Evolutionary conservation across 2,113 vertebrate genomes (phyloP).

Genomic region (Myrmecophaga tridactyla): DNA sequence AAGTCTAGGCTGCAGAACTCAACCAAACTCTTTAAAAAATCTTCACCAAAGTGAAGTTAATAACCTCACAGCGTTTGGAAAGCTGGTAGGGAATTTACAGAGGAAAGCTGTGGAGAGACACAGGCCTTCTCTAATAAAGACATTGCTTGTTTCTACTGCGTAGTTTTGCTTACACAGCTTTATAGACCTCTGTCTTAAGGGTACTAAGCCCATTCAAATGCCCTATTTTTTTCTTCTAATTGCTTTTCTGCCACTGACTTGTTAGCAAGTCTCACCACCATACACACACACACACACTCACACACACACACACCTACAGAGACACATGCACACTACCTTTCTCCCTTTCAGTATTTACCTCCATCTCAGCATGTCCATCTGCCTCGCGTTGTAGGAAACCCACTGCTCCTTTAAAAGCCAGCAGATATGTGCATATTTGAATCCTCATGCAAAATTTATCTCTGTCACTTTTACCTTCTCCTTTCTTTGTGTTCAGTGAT

Average conservation of each 20-base stretch:
- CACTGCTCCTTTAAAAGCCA: background rate
- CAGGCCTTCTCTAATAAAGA: conserved; percentile 81
- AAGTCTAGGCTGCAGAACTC: conserved; percentile 66
- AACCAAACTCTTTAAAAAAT: background rate
- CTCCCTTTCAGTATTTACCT: conserved; percentile 53
- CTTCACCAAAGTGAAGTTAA: conserved; percentile 75
- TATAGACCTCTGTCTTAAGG: conserved; percentile 77
- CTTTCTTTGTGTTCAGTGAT: conserved; percentile 63
- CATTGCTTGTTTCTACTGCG: conserved; percentile 80
- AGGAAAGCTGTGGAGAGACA: conserved; percentile 85
- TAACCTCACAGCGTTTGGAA: conserved; percentile 81
- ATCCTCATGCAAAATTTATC: conserved; percentile 63
- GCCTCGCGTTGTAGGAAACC: conserved; percentile 43
- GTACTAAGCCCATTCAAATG: conserved; percentile 78
- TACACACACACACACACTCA: background rate
- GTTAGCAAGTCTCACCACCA: conserved; percentile 23
- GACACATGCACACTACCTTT: background rate
- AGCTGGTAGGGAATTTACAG: conserved; percentile 81
- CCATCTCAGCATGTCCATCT: background rate
- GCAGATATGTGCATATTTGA: conserved; percentile 50
- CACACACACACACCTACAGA: background rate
- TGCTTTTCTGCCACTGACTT: conserved; percentile 66
- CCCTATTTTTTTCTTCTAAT: conserved; percentile 77
- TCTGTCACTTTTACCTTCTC: conserved; percentile 50
- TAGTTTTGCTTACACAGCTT: conserved; percentile 76